phyloP scores from a whole-genome alignment of 2,113 vertebrate species.

The Alces alces region DNA sequence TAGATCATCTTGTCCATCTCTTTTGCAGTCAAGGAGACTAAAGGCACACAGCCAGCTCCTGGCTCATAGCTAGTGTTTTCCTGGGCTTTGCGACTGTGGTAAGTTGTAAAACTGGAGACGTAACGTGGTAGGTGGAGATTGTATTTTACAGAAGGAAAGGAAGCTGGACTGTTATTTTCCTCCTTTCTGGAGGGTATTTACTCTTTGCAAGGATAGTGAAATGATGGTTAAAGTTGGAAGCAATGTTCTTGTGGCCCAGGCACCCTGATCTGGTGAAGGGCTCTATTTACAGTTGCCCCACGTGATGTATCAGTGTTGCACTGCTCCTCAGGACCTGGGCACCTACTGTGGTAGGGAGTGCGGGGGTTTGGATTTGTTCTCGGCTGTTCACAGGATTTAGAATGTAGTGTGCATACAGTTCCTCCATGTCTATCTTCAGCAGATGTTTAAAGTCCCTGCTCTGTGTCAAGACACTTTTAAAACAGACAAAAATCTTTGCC shows the following conservation, averaged over 20 bases:
- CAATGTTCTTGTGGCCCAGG: not conserved
- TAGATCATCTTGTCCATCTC: not conserved
- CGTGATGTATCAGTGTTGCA: not conserved
- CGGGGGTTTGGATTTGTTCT: not conserved
- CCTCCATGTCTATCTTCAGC: not conserved
- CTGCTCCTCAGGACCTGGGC: not conserved
- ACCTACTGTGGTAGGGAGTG: not conserved
- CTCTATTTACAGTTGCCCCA: not conserved
- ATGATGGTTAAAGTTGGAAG: not conserved
- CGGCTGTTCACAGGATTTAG: not conserved
- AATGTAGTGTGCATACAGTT: not conserved
- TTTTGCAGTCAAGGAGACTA: not conserved
- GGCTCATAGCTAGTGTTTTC: not conserved
- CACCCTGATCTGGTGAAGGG: not conserved
- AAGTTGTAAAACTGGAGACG: not conserved
- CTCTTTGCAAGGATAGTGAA: not conserved
- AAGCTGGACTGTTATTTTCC: not conserved
- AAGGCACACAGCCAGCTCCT: not conserved
- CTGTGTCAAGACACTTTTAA: not conserved
- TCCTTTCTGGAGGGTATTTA: not conserved
- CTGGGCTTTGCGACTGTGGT: not conserved
- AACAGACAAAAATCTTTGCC: not conserved
- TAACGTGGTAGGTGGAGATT: not conserved
- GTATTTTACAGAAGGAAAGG: conserved; percentile 5
- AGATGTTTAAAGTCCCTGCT: not conserved